These are phyloP conservation scores for Carterocephalus palaemon DNA, from an alignment of 2,888 invertebrate species.

Conservation along the genomic window DNA sequence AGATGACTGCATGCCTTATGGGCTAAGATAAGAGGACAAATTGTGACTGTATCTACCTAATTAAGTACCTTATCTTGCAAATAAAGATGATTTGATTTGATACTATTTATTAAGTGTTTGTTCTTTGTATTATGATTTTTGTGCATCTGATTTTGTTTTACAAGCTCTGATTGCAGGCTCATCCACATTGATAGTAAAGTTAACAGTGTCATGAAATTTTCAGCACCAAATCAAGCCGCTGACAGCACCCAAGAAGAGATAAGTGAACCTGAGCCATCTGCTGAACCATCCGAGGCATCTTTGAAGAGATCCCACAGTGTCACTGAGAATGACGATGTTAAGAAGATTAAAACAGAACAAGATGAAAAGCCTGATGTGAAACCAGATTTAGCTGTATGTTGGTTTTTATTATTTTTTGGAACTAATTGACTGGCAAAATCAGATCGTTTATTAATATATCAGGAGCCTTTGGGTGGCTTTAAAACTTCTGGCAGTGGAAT, in stretches of 20 bases:
- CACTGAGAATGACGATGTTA: constrained; percentile 33
- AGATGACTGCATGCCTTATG: too few relatives aligned
- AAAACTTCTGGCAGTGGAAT: too few relatives aligned
- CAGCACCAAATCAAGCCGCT: constrained; percentile 1
- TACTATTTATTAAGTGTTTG: too few relatives aligned
- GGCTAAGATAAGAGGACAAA: too few relatives aligned
- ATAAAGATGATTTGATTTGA: too few relatives aligned
- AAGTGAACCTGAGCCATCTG: background rate
- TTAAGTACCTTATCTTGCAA: too few relatives aligned
- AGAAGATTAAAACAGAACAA: constrained; percentile 46
- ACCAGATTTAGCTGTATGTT: constrained; percentile 8
- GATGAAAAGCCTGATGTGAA: constrained; percentile 26
- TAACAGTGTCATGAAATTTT: background rate
- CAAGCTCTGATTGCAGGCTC: constrained; percentile 33
- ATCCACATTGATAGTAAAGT: constrained; percentile 46
- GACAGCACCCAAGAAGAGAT: background rate
- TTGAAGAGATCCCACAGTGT: constrained; percentile 43
- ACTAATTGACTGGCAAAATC: too few relatives aligned
- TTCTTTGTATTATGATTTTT: too few relatives aligned
- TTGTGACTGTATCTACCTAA: too few relatives aligned
- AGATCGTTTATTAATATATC: too few relatives aligned
- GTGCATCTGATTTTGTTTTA: too few relatives aligned
- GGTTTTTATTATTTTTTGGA: constrained; percentile 2
- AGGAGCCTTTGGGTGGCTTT: too few relatives aligned
- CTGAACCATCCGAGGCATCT: constrained; percentile 26